These are phyloP conservation scores for Benitochromis conjunctus DNA, from an alignment of 2,113 vertebrate genomes.

Conservation along the genomic window DNA sequence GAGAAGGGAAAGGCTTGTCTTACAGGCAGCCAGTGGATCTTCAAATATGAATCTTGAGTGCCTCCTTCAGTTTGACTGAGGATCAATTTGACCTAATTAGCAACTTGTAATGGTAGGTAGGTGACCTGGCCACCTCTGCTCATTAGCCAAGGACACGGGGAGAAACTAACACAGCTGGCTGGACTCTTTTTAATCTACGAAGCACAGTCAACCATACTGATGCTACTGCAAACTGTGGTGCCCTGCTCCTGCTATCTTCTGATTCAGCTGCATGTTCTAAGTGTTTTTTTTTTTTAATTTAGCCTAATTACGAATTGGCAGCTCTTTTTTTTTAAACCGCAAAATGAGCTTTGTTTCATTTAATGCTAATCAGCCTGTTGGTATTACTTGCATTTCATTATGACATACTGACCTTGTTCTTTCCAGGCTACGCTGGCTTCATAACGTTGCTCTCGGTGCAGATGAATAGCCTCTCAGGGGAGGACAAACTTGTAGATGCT, in stretches of 20 bases:
- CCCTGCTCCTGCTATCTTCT: not conserved
- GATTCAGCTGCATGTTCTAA: not conserved
- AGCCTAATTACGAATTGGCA: accelerated
- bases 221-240: not conserved
- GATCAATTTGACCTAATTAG: not conserved
- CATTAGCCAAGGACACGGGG: accelerated
- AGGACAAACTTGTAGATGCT: not conserved
- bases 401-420: not conserved
- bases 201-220: not conserved
- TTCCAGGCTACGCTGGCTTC: not conserved
- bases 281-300: not conserved
- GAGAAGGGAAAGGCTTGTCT: not conserved
- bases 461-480: not conserved
- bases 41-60: not conserved
- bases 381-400: not conserved
- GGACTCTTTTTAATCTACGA: not conserved
- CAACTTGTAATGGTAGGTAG: not conserved
- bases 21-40: not conserved
- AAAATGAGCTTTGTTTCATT: not conserved
- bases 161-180: not conserved
- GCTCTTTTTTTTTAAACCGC: accelerated
- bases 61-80: not conserved
- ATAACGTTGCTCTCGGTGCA: not conserved
- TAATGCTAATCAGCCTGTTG: not conserved
- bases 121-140: not conserved